A percentile compares a stretch with the other conserved stretches of the same genome.
These are phyloP conservation scores for Tiliacea citrago DNA, from an alignment of 2,888 invertebrate genomes.

Conservation along the genomic window DNA sequence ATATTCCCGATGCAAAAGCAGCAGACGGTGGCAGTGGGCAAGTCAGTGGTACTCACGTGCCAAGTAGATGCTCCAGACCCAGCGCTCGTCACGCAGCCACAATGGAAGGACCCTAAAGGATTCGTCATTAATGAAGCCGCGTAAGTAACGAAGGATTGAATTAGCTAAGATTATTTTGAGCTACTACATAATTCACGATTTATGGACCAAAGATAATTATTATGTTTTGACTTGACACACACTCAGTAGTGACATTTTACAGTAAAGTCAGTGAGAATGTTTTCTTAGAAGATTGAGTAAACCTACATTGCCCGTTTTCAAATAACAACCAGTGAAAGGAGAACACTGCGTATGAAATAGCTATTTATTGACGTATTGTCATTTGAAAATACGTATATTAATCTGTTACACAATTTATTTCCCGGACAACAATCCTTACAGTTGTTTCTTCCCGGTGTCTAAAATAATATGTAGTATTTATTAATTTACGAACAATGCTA, in stretches of 20 bases:
- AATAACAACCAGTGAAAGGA: not conserved
- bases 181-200: not conserved
- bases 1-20: constrained; percentile 93
- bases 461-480: not conserved
- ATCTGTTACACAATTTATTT: not conserved
- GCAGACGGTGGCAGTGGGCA: constrained; percentile 94
- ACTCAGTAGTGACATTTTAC: not conserved
- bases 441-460: no score
- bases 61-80: constrained; percentile 93
- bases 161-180: not conserved
- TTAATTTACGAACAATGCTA: not conserved
- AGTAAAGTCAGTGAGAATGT: no score
- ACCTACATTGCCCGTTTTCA: not conserved
- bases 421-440: no score
- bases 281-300: not conserved
- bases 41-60: constrained; percentile 94
- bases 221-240: not conserved
- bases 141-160: constrained; percentile 86
- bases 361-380: not conserved
- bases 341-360: not conserved
- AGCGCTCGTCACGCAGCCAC: constrained; percentile 93
- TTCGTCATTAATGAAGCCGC: constrained; percentile 92
- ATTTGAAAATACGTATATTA: not conserved
- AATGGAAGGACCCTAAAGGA: constrained; percentile 95
- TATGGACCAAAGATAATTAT: not conserved